phyloP scores from a whole-genome alignment of 2,888 invertebrate species.

The Drosophila villosipedis region DNA sequence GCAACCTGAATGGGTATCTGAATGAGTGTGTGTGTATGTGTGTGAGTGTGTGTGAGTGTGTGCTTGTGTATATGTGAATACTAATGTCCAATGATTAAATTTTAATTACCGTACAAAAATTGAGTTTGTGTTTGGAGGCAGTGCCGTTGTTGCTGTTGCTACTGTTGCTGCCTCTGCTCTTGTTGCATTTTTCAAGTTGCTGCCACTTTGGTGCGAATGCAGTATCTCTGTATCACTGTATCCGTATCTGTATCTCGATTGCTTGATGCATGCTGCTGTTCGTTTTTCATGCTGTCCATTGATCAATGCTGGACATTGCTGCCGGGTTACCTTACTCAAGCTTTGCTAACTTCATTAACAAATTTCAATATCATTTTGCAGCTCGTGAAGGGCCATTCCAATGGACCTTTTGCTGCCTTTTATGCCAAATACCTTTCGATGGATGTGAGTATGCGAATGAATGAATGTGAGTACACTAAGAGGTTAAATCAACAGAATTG shows the following conservation, averaged over 20 bases:
- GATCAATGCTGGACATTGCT: constrained; percentile 33
- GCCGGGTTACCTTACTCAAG: constrained; percentile 20
- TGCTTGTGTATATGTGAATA: constrained; percentile 51
- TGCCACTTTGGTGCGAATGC: constrained; percentile 48
- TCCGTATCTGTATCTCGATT: constrained; percentile 5
- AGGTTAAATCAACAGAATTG: constrained; percentile 9
- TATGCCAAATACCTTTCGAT: constrained; percentile 1
- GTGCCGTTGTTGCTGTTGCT: constrained; percentile 27
- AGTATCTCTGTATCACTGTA: constrained; percentile 15
- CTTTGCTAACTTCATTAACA: constrained; percentile 76
- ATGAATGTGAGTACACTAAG: constrained; percentile 4
- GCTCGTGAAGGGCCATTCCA: constrained; percentile 44
- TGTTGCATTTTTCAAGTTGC: constrained; percentile 64
- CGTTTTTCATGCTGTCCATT: constrained; percentile 33
- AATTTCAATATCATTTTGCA: constrained; percentile 74
- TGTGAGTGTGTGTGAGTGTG: constrained; percentile 5
- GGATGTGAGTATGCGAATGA: neutral
- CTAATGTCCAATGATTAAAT: constrained; percentile 81
- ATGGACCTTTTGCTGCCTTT: constrained; percentile 18
- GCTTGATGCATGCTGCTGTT: constrained; percentile 2
- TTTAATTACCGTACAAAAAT: constrained; percentile 79
- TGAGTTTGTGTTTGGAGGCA: constrained; percentile 60
- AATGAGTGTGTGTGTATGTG: neutral
- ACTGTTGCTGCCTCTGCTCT: constrained; percentile 19
- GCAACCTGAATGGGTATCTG: constrained; percentile 38